Evolutionary conservation across 2,797 vertebrate genomes (phyloP).

Genomic region (Cuculus canorus): DNA sequence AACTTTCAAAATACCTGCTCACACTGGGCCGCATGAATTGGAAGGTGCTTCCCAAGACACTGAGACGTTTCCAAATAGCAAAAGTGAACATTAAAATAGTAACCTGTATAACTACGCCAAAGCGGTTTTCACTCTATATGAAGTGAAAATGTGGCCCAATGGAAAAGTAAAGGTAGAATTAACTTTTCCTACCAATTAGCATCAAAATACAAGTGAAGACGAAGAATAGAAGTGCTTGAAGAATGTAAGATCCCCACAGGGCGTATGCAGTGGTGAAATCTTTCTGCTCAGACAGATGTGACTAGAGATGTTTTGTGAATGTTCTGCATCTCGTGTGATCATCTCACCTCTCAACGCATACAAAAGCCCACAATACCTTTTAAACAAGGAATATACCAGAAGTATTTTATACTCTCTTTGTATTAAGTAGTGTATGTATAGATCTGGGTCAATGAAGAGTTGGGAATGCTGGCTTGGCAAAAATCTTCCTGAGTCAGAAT

Average conservation of each 20-base stretch:
- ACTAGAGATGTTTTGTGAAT: neutral
- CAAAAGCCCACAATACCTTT: neutral
- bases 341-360: neutral
- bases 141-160: neutral
- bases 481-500: neutral
- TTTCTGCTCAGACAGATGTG: neutral
- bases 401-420: neutral
- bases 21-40: neutral
- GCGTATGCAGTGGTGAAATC: neutral
- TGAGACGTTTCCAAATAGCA: neutral
- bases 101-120: neutral
- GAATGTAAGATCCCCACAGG: neutral
- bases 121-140: neutral
- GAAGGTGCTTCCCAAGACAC: neutral
- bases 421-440: neutral
- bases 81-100: neutral
- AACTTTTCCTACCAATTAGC: neutral
- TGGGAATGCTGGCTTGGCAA: neutral
- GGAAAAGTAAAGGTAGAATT: neutral
- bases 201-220: neutral
- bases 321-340: neutral
- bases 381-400: neutral
- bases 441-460: neutral
- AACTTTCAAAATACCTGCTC: neutral
- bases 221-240: neutral